Conservation (phyloP, 2,113 vertebrate species). For the Leiothrix lutea region DNA sequence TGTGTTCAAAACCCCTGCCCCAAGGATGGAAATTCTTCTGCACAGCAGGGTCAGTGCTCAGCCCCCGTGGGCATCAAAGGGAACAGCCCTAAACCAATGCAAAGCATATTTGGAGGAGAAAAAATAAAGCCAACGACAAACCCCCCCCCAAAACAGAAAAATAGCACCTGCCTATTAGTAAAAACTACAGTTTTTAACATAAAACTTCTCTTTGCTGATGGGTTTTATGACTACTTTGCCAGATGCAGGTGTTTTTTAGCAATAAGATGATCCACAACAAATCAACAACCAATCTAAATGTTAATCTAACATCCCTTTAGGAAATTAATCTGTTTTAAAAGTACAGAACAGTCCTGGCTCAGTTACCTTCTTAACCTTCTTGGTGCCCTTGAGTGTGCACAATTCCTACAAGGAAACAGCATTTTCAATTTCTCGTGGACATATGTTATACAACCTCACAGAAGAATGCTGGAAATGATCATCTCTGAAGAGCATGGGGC, state of each 20-base stretch:
- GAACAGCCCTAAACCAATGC: fast-evolving
- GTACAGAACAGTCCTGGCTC: neutral
- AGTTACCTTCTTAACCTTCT: neutral
- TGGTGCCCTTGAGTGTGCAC: neutral
- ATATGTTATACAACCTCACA: constrained; percentile 27
- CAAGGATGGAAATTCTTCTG: neutral
- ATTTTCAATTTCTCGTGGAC: constrained; percentile 47
- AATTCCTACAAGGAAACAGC: neutral
- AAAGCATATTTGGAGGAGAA: fast-evolving
- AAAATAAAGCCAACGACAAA: neutral
- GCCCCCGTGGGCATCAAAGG: fast-evolving
- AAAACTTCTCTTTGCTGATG: neutral
- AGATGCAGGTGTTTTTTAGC: neutral
- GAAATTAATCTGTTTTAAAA: neutral
- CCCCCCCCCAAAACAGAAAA: neutral
- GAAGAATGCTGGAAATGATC: constrained; percentile 63
- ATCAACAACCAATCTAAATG: neutral
- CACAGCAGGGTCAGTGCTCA: neutral
- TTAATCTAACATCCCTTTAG: neutral
- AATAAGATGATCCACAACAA: neutral
- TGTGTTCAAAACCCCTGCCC: neutral
- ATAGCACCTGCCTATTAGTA: neutral
- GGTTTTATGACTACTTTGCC: neutral
- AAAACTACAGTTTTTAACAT: neutral
- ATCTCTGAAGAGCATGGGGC: constrained; percentile 43